Base-by-base conservation (phyloP, 2,888 invertebrate species). In the Pheosia tremula region DNA sequence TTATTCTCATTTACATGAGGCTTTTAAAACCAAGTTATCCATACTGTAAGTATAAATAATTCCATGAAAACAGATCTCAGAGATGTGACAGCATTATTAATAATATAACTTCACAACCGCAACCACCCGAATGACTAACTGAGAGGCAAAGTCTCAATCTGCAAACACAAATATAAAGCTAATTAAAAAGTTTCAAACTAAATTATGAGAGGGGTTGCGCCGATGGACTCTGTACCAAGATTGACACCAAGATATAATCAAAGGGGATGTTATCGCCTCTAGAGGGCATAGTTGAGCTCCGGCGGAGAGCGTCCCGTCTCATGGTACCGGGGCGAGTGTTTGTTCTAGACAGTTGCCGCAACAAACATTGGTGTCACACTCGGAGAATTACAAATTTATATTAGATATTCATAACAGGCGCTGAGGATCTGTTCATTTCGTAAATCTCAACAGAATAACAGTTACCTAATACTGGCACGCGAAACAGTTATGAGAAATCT, bases 151-250 rank as follows among this genome's bases (percentile, higher is more conserved):
- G 90, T 90, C 93, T 93, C 93, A 91, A 93, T 93, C 91, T 89
- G 86, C 91, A 93, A 93, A 93, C 91, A 93, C 93, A 93, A 93
- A 93, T 91, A 93, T 93, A 93, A 93, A 93, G 91, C 93, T 93
- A 93, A 93, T 93, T 93, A 92, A 93, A 93, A 93, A 93, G 93
- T 93, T 93, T 88, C 85, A 88, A 93, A 93, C 93, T 92, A 90
- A 93, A 93, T 93, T 93, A 93, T 93, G 91, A 91, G 93, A 91
- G 93, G 92, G 93, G 91, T 89, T 87, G 88, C 85, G 86, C 79
- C 84, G 87, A 86, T 87, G 86, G 88, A 82, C 91, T 87, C 87
- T 72, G 91, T 88, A 91, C 92, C 89, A 91, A 89, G 91, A 90
- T 91, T 90, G 86, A 85, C 83, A 82, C 83, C 75, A 86, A 90